Conservation (phyloP, 2,113 vertebrate species). For the Cairina moschata region DNA sequence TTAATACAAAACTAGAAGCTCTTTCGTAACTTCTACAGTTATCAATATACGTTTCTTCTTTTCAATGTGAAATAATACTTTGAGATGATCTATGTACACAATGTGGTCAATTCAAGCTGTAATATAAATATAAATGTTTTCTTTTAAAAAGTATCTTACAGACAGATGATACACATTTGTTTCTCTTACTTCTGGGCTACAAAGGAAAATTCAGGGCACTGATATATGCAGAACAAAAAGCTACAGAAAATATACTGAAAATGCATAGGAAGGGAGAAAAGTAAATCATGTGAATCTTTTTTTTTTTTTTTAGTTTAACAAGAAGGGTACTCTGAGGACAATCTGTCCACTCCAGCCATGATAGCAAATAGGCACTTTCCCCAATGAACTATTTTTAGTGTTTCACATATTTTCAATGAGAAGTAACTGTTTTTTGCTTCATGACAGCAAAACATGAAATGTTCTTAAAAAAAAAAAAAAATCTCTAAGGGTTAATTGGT, state of each 20-base stretch:
- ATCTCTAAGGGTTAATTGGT: not conserved
- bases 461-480: not conserved
- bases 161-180: conserved; percentile 84
- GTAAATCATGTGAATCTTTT: not conserved
- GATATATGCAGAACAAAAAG: conserved; percentile 34
- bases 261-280: conserved; percentile 39
- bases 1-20: conserved; percentile 95
- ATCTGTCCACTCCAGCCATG: not conserved
- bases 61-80: conserved; percentile 99
- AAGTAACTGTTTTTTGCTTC: not conserved
- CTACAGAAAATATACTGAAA: conserved; percentile 36
- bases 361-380: not conserved
- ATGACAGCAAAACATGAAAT: not conserved
- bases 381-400: conserved; percentile 41
- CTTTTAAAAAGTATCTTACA: conserved; percentile 81
- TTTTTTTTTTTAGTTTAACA: not conserved
- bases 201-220: conserved; percentile 34
- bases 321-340: not conserved
- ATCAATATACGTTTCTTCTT: conserved; percentile 89
- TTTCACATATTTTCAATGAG: conserved; percentile 27
- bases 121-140: conserved; percentile 91
- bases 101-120: conserved; percentile 88
- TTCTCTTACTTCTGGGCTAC: conserved; percentile 82
- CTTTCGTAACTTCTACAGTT: conserved; percentile 87
- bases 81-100: conserved; percentile 94